Evolutionary conservation across 2,113 vertebrate genomes (phyloP).

Genomic region (Parus major): DNA sequence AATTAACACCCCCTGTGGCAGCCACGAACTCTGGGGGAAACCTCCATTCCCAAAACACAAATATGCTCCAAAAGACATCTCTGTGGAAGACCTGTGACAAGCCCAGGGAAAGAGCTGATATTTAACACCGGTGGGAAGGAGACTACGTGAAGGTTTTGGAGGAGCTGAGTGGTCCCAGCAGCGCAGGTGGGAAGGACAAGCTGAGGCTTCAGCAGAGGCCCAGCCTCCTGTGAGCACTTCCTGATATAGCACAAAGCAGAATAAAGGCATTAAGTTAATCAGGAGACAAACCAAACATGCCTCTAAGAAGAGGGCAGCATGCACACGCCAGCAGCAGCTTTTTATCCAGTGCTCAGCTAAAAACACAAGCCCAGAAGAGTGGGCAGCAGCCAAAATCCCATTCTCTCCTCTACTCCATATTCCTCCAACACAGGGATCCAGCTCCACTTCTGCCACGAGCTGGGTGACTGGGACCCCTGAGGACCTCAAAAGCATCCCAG

Average conservation of each 20-base stretch:
- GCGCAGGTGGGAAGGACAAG: neutral
- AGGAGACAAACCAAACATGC: neutral
- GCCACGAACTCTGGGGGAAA: neutral
- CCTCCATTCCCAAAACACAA: neutral
- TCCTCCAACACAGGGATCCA: neutral
- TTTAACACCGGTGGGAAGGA: neutral
- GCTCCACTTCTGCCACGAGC: accelerated
- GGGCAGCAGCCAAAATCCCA: neutral
- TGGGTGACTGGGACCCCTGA: neutral
- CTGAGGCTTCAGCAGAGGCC: neutral
- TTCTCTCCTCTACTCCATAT: accelerated
- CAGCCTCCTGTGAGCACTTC: neutral
- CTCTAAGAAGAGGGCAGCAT: neutral
- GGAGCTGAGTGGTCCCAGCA: neutral
- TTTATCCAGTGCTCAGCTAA: neutral
- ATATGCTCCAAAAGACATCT: neutral
- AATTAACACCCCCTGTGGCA: neutral
- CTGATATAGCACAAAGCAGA: neutral
- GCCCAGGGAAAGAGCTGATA: neutral
- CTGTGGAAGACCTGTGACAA: neutral
- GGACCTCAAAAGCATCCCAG: neutral
- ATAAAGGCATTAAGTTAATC: neutral
- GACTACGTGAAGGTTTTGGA: neutral
- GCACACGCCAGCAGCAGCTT: neutral
- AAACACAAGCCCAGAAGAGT: neutral